Percentiles rank a stretch among this genome's conserved stretches.
Evolutionary conservation across 1,140 invertebrate species (phyloP).

Genomic region (Aphaenogaster rudis): DNA sequence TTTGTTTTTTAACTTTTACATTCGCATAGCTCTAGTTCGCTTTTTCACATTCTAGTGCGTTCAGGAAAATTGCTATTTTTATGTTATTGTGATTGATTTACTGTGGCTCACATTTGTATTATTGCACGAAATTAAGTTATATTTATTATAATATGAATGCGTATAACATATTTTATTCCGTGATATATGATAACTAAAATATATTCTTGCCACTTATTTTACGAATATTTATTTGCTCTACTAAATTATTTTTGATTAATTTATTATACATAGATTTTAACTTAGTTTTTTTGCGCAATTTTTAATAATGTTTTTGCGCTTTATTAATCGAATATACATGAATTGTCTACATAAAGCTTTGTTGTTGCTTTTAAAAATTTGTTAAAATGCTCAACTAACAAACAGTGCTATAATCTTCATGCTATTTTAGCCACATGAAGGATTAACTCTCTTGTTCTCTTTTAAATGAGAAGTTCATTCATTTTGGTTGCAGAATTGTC

Average conservation of each 20-base stretch:
- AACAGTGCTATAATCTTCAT: conserved; percentile 56
- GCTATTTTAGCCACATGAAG: not conserved
- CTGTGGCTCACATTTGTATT: conserved; percentile 6
- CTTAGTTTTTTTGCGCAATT: conserved; percentile 2
- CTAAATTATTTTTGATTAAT: not conserved
- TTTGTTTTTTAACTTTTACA: conserved; percentile 53
- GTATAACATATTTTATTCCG: not conserved
- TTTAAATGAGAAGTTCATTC: conserved; percentile 60
- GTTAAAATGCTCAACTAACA: conserved; percentile 58
- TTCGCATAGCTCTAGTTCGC: conserved; percentile 33
- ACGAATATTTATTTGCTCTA: not conserved
- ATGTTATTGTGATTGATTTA: conserved; percentile 35
- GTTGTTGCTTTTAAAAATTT: conserved; percentile 1
- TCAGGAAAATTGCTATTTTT: conserved; percentile 31
- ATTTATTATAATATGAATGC: not conserved
- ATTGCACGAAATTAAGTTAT: conserved; percentile 26
- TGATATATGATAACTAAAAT: not conserved
- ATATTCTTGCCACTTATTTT: conserved; percentile 1
- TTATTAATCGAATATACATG: conserved; percentile 44
- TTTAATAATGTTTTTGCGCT: conserved; percentile 35
- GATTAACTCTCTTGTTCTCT: not conserved
- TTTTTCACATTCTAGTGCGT: conserved; percentile 14
- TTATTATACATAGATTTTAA: conserved; percentile 15
- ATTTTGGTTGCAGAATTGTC: conserved; percentile 94
- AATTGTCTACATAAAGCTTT: conserved; percentile 51